A percentile compares a stretch with the other conserved stretches of the same genome.
These are phyloP conservation scores for Hedya salicella DNA, from an alignment of 2,888 invertebrate genomes.

Conservation along the genomic window DNA sequence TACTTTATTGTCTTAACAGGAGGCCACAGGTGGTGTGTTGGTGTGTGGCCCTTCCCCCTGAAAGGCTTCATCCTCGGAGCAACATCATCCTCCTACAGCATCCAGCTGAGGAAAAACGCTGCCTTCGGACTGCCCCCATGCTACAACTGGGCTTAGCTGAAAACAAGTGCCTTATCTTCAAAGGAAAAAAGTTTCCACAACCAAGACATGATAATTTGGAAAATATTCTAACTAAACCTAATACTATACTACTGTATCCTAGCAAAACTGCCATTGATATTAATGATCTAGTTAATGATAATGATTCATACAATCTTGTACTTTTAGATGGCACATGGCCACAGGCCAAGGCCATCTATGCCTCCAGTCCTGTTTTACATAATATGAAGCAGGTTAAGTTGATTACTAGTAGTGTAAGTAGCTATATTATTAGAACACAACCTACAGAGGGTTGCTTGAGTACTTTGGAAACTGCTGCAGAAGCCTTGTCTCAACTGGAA, in stretches of 20 bases:
- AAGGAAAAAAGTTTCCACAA: conserved; percentile 94
- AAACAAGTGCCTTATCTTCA: conserved; percentile 91
- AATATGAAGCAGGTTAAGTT: conserved; percentile 92
- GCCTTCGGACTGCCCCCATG: conserved; percentile 96
- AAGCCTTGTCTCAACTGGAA: conserved; percentile 92
- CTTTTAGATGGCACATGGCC: conserved; percentile 98
- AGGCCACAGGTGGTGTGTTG: conserved; percentile 95
- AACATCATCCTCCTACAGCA: conserved; percentile 94
- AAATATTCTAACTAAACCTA: conserved; percentile 86
- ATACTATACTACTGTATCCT: conserved; percentile 92
- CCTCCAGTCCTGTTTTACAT: conserved; percentile 91
- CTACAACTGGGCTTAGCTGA: conserved; percentile 89
- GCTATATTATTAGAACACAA: conserved; percentile 96
- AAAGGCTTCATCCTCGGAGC: conserved; percentile 88
- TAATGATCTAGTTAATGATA: conserved; percentile 74
- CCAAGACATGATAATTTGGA: conserved; percentile 87
- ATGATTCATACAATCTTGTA: conserved; percentile 89
- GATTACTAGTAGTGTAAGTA: conserved; percentile 88
- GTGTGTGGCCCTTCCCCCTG: conserved; percentile 92
- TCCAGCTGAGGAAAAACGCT: conserved; percentile 96
- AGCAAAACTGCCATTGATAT: conserved; percentile 90
- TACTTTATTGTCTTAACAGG: conserved; percentile 74
- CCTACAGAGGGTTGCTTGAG: conserved; percentile 96
- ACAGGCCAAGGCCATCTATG: conserved; percentile 96
- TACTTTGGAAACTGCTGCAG: conserved; percentile 94